These are phyloP conservation scores for Onychorhynchus coronatus DNA, from an alignment of 2,113 vertebrate species.

Conservation along the genomic window DNA sequence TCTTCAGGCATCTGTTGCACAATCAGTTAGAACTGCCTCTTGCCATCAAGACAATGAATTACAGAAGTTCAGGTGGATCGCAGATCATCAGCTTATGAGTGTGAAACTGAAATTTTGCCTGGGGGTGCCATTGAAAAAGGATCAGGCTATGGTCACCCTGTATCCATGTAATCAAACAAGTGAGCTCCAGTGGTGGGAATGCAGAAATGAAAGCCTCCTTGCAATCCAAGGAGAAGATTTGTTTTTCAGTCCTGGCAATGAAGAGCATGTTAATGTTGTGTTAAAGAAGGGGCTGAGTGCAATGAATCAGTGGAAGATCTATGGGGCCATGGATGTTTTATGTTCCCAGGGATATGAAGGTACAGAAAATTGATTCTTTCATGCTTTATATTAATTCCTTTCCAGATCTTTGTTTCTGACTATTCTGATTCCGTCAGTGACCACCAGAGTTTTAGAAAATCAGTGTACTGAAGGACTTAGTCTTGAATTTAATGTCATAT, in stretches of 20 bases:
- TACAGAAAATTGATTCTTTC: slow-evolving; percentile 43
- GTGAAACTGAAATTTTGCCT: slow-evolving; percentile 83
- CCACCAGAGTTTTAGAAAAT: not conserved
- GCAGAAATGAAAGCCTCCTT: slow-evolving; percentile 90
- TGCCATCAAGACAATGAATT: slow-evolving; percentile 74
- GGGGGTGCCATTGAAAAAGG: slow-evolving; percentile 70
- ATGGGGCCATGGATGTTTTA: slow-evolving; percentile 74
- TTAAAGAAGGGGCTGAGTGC: slow-evolving; percentile 77
- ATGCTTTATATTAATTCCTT: not conserved
- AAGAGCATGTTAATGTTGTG: slow-evolving; percentile 81
- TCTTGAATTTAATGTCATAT: not conserved
- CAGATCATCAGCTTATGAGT: slow-evolving; percentile 83
- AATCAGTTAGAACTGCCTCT: slow-evolving; percentile 54
- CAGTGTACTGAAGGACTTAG: not conserved
- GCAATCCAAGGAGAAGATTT: slow-evolving; percentile 78
- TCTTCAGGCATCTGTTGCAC: slow-evolving; percentile 66
- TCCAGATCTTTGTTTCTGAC: not conserved
- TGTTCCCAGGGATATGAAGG: slow-evolving; percentile 86
- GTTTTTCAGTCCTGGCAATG: slow-evolving; percentile 85
- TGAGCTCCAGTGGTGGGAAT: slow-evolving; percentile 87
- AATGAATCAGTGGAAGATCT: slow-evolving; percentile 86
- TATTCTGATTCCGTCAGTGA: not conserved
- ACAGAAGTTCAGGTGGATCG: slow-evolving; percentile 90
- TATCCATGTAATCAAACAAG: slow-evolving; percentile 79
- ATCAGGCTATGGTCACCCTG: slow-evolving; percentile 76